phyloP scores from a whole-genome alignment of 2,888 invertebrate species.

The Eucera pruinosa region DNA sequence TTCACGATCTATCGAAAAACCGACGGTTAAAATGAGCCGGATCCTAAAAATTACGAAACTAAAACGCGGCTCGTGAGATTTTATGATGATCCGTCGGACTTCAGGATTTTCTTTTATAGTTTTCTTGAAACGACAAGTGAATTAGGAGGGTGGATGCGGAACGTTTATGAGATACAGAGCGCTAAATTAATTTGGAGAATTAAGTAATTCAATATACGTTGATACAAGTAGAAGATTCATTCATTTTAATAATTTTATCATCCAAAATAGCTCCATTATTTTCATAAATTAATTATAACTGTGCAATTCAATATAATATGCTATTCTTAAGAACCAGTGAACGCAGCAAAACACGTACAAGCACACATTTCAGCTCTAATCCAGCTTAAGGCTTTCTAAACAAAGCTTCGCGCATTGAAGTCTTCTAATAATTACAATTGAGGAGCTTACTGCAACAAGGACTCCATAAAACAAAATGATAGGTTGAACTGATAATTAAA shows the following conservation, averaged over 20 bases:
- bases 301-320: too few species aligned
- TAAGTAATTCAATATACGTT: background rate
- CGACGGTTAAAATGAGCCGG: conserved; percentile 9
- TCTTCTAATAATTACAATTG: too few species aligned
- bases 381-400: too few species aligned
- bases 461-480: too few species aligned
- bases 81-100: background rate
- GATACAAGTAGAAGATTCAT: background rate
- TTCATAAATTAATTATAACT: too few species aligned
- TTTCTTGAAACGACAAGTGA: background rate
- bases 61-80: background rate
- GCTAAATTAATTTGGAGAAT: background rate
- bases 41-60: conserved; percentile 8
- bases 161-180: too few species aligned
- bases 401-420: too few species aligned
- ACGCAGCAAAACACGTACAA: too few species aligned
- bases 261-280: background rate
- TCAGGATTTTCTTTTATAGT: conserved; percentile 14
- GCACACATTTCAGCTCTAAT: too few species aligned
- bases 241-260: background rate
- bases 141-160: background rate
- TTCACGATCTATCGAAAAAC: conserved; percentile 37
- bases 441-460: too few species aligned
- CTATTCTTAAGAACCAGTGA: too few species aligned
- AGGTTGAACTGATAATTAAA: too few species aligned